These are phyloP conservation scores for Planiliza haematocheilus DNA, from an alignment of 2,113 vertebrate genomes.

Conservation along the genomic window DNA sequence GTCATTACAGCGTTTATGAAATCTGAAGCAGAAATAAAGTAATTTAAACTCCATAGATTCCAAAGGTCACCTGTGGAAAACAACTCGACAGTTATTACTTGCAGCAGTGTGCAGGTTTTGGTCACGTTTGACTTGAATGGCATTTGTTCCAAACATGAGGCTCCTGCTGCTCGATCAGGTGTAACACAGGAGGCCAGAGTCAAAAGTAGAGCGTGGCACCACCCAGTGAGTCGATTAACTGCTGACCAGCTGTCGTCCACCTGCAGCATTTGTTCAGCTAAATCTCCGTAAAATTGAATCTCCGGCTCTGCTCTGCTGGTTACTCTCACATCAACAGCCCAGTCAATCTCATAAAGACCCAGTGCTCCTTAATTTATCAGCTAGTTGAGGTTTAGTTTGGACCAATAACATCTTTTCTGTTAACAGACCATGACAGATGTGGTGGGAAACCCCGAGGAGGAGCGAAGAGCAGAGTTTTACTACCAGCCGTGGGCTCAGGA, in stretches of 20 bases:
- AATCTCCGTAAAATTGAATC: slow-evolving; percentile 33
- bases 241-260: slow-evolving; percentile 44
- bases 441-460: slow-evolving; percentile 97
- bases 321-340: slow-evolving; percentile 4
- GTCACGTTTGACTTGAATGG: not conserved
- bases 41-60: too few species aligned
- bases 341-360: not conserved
- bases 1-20: too few species aligned
- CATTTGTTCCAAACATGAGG: not conserved
- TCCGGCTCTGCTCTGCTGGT: not conserved
- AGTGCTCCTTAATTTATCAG: slow-evolving; percentile 9
- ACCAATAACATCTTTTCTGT: slow-evolving; percentile 31
- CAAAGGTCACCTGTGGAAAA: too few species aligned
- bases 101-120: too few species aligned
- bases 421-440: slow-evolving; percentile 97
- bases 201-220: slow-evolving; percentile 9
- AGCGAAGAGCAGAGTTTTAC: slow-evolving; percentile 97
- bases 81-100: too few species aligned
- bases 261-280: slow-evolving; percentile 38
- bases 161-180: slow-evolving; percentile 22
- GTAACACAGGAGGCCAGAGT: slow-evolving; percentile 1
- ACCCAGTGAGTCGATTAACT: slow-evolving; percentile 20
- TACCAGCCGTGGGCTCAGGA: slow-evolving; percentile 99
- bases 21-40: too few species aligned
- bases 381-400: not conserved